A percentile compares a stretch with the other conserved stretches of the same genome.
phyloP scores from a whole-genome alignment of 1,140 invertebrate species.

The Pollicipes pollicipes region DNA sequence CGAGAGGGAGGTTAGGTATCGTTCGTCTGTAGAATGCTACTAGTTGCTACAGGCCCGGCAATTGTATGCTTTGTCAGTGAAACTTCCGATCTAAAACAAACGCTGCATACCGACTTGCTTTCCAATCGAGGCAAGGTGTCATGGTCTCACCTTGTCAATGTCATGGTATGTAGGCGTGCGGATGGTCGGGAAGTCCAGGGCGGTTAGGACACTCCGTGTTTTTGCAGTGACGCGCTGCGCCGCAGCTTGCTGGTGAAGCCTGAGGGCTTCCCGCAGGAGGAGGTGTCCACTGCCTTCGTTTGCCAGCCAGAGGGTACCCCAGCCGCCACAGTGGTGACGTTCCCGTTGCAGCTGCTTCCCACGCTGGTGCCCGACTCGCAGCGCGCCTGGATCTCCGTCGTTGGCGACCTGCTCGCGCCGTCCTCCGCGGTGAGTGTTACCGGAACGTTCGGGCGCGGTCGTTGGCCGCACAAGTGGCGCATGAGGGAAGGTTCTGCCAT shows the following conservation, averaged over 20 bases:
- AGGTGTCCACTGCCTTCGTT: slow-evolving; percentile 36
- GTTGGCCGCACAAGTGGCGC: background rate
- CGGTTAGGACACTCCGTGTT: too few relatives aligned
- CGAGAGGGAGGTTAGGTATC: too few relatives aligned
- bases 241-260: slow-evolving; percentile 39
- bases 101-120: too few relatives aligned
- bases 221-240: slow-evolving; percentile 33
- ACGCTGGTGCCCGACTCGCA: slow-evolving; percentile 35
- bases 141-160: too few relatives aligned
- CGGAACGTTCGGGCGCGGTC: background rate
- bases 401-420: slow-evolving; percentile 42
- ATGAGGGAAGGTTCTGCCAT: too few relatives aligned
- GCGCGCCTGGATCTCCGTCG: slow-evolving; percentile 35
- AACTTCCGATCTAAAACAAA: too few relatives aligned
- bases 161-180: too few relatives aligned
- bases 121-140: too few relatives aligned
- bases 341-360: slow-evolving; percentile 9
- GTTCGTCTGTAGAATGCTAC: too few relatives aligned
- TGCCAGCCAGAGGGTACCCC: slow-evolving; percentile 22
- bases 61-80: too few relatives aligned
- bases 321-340: slow-evolving; percentile 7
- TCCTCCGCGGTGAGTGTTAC: slow-evolving; percentile 24
- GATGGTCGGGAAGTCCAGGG: too few relatives aligned
- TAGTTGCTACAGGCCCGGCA: too few relatives aligned
- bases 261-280: slow-evolving; percentile 39